Evolutionary conservation across 2,113 vertebrate species (phyloP).

Genomic region (Callopanchax toddi): DNA sequence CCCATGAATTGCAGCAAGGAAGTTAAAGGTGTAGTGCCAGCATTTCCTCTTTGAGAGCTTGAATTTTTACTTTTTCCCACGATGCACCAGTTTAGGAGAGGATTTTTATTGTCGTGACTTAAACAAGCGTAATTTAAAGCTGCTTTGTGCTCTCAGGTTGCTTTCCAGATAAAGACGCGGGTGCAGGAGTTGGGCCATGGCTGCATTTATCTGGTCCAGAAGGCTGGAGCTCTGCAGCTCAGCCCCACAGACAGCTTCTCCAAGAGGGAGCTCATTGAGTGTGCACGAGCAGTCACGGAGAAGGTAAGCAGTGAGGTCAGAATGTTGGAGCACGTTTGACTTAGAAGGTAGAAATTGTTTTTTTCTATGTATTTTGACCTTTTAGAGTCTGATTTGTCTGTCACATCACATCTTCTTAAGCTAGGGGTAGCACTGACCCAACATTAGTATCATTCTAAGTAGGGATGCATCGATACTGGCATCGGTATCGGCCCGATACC

Average conservation of each 20-base stretch:
- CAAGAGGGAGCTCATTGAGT: conserved; percentile 96
- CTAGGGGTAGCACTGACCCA: neutral
- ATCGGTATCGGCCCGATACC: too few relatives aligned
- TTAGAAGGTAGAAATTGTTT: too few relatives aligned
- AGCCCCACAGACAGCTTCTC: conserved; percentile 96
- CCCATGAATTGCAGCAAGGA: conserved; percentile 71
- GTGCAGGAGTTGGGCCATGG: conserved; percentile 96
- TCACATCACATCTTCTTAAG: neutral
- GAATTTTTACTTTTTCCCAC: conserved; percentile 57
- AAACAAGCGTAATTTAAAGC: conserved; percentile 28
- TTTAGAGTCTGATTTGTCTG: conserved; percentile 14
- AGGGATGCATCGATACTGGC: too few relatives aligned
- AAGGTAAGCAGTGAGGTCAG: conserved; percentile 82
- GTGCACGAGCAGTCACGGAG: conserved; percentile 92
- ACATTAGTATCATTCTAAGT: conserved; percentile 33
- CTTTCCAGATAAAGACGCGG: conserved; percentile 93
- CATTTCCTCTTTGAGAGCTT: conserved; percentile 59
- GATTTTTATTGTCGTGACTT: conserved; percentile 20
- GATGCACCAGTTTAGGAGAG: conserved; percentile 37
- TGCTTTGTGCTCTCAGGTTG: conserved; percentile 83
- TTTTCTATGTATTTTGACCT: conserved; percentile 1
- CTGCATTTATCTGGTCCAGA: conserved; percentile 97
- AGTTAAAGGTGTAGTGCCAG: conserved; percentile 72
- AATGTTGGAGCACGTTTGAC: neutral
- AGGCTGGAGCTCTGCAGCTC: conserved; percentile 95